phyloP scores from a whole-genome alignment of 2,797 vertebrate species.

The Malurus leucopterus region DNA sequence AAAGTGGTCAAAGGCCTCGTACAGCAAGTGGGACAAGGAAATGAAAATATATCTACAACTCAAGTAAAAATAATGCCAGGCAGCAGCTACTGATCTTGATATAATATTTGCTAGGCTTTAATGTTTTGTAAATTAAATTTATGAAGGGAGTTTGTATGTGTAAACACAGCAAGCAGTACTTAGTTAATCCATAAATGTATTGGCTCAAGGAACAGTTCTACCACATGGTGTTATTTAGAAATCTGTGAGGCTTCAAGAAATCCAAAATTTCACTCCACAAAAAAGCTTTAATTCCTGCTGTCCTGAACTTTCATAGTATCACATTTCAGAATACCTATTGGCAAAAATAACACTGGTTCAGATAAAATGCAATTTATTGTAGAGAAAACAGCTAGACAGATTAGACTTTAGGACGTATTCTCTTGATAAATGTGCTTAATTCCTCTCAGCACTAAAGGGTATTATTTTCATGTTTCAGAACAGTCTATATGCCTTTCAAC shows the following conservation, averaged over 20 bases:
- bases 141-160: neutral
- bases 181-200: neutral
- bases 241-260: neutral
- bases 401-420: neutral
- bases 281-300: neutral
- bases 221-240: neutral
- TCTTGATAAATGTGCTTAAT: slow-evolving; percentile 2
- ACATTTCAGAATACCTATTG: neutral
- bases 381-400: neutral
- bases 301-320: neutral
- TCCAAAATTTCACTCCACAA: neutral
- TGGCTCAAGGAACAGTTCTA: neutral
- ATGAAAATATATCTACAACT: neutral
- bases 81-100: neutral
- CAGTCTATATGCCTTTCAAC: neutral
- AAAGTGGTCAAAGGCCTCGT: neutral
- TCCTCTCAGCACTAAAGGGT: neutral
- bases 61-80: neutral
- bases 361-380: neutral
- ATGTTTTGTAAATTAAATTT: neutral
- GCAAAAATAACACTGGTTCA: neutral
- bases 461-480: slow-evolving; percentile 12
- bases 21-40: neutral
- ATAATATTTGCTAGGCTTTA: neutral
- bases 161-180: neutral